phyloP scores from a whole-genome alignment of 2,888 invertebrate genomes.

The Pyrrhia umbra region DNA sequence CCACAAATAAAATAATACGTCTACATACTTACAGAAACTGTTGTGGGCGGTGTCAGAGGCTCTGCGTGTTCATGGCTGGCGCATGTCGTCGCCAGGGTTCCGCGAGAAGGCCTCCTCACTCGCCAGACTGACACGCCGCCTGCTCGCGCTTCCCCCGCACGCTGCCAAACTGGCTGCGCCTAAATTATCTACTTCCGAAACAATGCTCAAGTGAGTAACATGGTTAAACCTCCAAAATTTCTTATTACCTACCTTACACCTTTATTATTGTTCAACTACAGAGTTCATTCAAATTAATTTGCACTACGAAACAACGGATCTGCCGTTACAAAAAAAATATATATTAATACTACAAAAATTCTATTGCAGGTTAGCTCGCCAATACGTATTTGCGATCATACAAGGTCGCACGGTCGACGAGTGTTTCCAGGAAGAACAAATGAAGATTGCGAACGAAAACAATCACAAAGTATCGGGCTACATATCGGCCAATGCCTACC shows the following conservation, averaged over 20 bases:
- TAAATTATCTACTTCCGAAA: conserved; percentile 92
- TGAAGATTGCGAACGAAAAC: conserved; percentile 76
- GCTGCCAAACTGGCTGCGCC: conserved; percentile 80
- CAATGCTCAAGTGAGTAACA: conserved; percentile 91
- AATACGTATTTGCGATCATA: conserved; percentile 91
- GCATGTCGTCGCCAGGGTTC: conserved; percentile 92
- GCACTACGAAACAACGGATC: too few species aligned
- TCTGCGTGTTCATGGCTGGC: conserved; percentile 92
- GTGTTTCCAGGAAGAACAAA: conserved; percentile 88
- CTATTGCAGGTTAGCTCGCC: conserved; percentile 90
- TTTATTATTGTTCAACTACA: too few species aligned
- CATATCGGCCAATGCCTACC: conserved; percentile 84
- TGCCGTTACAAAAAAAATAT: too few species aligned
- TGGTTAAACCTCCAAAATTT: too few species aligned
- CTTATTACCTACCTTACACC: background rate
- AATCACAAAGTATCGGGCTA: conserved; percentile 86
- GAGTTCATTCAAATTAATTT: background rate
- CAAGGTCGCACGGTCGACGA: conserved; percentile 92
- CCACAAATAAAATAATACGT: background rate
- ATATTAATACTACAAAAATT: background rate
- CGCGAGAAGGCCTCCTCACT: conserved; percentile 92
- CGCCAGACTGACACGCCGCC: conserved; percentile 92
- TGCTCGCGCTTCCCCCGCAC: conserved; percentile 85
- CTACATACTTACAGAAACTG: conserved; percentile 91
- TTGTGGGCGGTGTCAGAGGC: conserved; percentile 95